Percentiles rank a stretch among this genome's conserved stretches.
Evolutionary conservation across 2,113 vertebrate species (phyloP).

Genomic region (Gila orcuttii): DNA sequence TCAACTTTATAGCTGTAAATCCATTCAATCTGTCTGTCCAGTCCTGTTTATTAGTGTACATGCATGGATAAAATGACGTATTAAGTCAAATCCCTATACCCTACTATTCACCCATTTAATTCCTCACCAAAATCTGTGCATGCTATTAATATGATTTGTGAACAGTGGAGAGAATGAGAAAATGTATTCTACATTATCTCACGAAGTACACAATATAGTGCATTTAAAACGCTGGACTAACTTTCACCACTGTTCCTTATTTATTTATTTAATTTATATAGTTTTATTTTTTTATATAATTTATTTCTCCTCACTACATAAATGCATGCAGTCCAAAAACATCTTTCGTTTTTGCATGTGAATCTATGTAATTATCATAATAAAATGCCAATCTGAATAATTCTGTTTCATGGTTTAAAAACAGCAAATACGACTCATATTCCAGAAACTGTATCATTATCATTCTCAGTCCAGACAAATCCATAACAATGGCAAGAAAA

Average conservation of each 20-base stretch:
- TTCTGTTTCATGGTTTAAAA: background rate
- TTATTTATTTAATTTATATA: background rate
- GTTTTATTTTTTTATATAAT: background rate
- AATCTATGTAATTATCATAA: slow-evolving; percentile 30
- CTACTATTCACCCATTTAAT: background rate
- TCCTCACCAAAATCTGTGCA: background rate
- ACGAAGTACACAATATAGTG: background rate
- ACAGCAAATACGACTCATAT: background rate
- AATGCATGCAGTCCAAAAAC: background rate
- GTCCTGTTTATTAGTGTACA: slow-evolving; percentile 10
- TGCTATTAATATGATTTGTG: background rate
- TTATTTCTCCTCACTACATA: slow-evolving; percentile 11
- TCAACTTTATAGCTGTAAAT: background rate
- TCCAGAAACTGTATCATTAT: slow-evolving; percentile 16
- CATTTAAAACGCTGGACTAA: background rate
- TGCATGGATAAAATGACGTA: background rate
- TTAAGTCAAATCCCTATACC: slow-evolving; percentile 9
- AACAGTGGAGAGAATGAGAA: background rate
- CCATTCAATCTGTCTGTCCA: background rate
- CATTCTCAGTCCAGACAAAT: slow-evolving; percentile 19
- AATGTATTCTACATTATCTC: background rate
- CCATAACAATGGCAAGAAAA: slow-evolving; percentile 10
- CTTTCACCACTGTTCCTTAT: background rate
- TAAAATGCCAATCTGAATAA: slow-evolving; percentile 8
- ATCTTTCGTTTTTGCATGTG: background rate